These are phyloP conservation scores for Diuraphis noxia DNA, from an alignment of 1,140 invertebrate genomes.

Conservation along the genomic window DNA sequence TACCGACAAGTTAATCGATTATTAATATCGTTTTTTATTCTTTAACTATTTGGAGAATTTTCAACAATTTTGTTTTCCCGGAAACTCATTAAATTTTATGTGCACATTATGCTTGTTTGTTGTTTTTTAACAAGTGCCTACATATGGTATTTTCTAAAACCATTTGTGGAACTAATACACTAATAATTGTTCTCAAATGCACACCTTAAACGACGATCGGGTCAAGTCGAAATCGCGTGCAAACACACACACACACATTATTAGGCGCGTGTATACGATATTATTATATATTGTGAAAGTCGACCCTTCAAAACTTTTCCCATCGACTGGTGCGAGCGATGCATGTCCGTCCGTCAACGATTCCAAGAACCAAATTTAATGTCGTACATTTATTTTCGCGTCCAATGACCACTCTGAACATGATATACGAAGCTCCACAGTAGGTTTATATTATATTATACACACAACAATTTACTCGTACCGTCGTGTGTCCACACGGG, in stretches of 20 bases:
- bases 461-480: conserved; percentile 10
- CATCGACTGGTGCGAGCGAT: not conserved
- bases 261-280: not conserved
- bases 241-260: not conserved
- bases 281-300: not conserved
- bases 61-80: not conserved
- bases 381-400: not conserved
- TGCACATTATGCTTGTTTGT: not conserved
- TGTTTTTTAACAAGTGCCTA: not conserved
- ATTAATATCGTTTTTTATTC: not conserved
- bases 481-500: not conserved
- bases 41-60: not conserved
- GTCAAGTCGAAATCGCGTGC: not conserved
- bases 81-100: not conserved
- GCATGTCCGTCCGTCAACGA: not conserved
- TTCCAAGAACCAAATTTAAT: conserved; percentile 33
- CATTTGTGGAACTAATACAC: not conserved
- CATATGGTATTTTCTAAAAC: not conserved
- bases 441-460: not conserved
- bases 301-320: conserved; percentile 27
- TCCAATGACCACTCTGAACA: not conserved
- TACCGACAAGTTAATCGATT: not conserved
- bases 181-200: not conserved
- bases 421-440: not conserved
- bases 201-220: not conserved